Evolutionary conservation across 1,140 invertebrate species (phyloP), one percentile per base, ranked within the genome.

Genomic region (Pseudomyrmex cubaensis): DNA sequence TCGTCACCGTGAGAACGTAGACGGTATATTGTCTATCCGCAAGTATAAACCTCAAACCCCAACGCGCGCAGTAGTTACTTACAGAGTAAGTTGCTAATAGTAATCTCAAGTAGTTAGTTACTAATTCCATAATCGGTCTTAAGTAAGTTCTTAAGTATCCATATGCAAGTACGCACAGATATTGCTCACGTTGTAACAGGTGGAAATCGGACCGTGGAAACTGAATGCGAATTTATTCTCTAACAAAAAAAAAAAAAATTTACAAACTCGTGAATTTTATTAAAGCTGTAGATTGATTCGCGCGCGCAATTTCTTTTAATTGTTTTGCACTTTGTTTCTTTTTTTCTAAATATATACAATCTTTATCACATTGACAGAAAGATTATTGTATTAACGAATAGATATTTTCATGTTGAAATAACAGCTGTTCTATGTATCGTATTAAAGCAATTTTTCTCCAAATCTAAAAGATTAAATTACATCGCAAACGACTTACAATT

Each of bases 81-180:
- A 15, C 15, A n/a, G 22, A 80, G 44, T 5, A 80, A 70, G 54
- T 80, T 80, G 48, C 76, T 78, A 78, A 78, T 78, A 69, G 44
- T 70, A 80, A 80, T 80, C 17, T 20, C 44, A 59, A 70, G 54
- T 80, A 61, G 64, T 70, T 80, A 50, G 52, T 57, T 57, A 48
- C 44, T 70, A 70, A 70, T 80, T 50, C 44, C n/a, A 59, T 70
- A 80, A 80, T 80, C 54, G 12, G 10, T 80, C n/a, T 80, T 17
- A 70, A 70, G 44, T 67, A 59, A 70, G 66, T 59, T 69, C 54
- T 70, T 78, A 80, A 69, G 44, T 48, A 20, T 70, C 20, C 35
- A 17, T 70, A 57, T 35, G 64, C 15, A 48, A 13, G 13, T 25
- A 57, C 48, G 35, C 35, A 46, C 48, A 69, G 13, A 25, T 57